Base-by-base conservation (phyloP, 2,888 invertebrate genomes). In the Sarcophaga rosellei region DNA sequence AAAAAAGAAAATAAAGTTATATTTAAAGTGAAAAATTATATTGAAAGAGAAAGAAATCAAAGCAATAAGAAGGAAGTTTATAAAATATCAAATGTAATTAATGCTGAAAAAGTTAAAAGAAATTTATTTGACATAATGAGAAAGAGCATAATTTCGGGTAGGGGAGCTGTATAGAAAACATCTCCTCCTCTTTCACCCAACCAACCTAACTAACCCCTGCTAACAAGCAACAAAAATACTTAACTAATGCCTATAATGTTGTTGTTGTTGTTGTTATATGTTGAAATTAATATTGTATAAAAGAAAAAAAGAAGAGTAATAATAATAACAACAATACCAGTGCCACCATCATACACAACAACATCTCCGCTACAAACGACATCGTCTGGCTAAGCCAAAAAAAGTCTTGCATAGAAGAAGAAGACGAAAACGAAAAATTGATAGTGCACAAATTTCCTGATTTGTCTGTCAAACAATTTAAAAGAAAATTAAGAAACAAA, bases 241-340 rank as follows among this genome's bases (percentile, higher is more conserved):
- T 63, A 79, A 69, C 78, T 66, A 78, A 65, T 72, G 45, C 25
- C 68, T 44, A 20, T 20, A 59, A 5, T 83, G 68, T 47, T 74
- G 44, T 35, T n/a, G 20, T 66, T 35, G 72, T 35, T 65, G 65
- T 62, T 69, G 12, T 75, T 35, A 25, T 61, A 35, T 74, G 73
- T 70, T 70, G 53, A 70, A 78, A 70, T 53, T 57, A 70, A 62
- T n/a, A 35, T 35, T 35, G 35, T 35, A 35, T 35, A 35, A 35
- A 35, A 63, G 20, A 35, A 35, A 73, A 66, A 59, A 76, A 66
- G 12, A 75, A 63, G 61, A 66, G 20, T 62, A 69, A 70, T 12
- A 20, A 65, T 11, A 65, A 62, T 20, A 75, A 25, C 23, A 65
- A 65, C 47, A 75, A 65, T 12, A 53, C 12, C 3, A 53, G 17